phyloP scores from a whole-genome alignment of 2,797 vertebrate genomes.

The Argya squamiceps region DNA sequence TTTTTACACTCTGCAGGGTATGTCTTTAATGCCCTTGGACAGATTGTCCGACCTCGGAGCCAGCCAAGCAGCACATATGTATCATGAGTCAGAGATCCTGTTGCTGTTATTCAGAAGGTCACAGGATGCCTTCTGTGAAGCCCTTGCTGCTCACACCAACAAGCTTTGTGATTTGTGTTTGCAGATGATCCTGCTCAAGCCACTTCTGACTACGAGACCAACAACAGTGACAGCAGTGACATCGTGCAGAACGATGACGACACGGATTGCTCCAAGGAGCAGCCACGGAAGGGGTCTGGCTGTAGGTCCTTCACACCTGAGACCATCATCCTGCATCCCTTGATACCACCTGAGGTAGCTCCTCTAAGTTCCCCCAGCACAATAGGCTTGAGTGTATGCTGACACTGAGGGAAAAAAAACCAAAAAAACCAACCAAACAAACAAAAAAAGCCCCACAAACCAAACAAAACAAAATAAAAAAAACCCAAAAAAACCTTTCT shows the following conservation, averaged over 20 bases:
- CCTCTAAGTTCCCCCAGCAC: not conserved
- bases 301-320: slow-evolving; percentile 75
- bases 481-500: not conserved
- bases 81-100: slow-evolving; percentile 26
- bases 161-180: slow-evolving; percentile 45
- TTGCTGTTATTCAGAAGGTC: not conserved
- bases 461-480: not conserved
- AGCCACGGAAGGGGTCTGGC: slow-evolving; percentile 38
- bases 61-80: not conserved
- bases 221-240: slow-evolving; percentile 94
- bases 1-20: not conserved
- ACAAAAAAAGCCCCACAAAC: fast-evolving
- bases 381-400: no score
- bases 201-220: slow-evolving; percentile 96
- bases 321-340: slow-evolving; percentile 76
- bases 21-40: not conserved
- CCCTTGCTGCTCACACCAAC: not conserved
- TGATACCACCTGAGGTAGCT: slow-evolving; percentile 70
- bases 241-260: slow-evolving; percentile 89
- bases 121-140: not conserved
- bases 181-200: slow-evolving; percentile 85
- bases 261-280: slow-evolving; percentile 76
- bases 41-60: not conserved
- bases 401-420: not conserved
- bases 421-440: not conserved